phyloP scores from a whole-genome alignment of 2,888 invertebrate species.

The Microlaimidae sp. region DNA sequence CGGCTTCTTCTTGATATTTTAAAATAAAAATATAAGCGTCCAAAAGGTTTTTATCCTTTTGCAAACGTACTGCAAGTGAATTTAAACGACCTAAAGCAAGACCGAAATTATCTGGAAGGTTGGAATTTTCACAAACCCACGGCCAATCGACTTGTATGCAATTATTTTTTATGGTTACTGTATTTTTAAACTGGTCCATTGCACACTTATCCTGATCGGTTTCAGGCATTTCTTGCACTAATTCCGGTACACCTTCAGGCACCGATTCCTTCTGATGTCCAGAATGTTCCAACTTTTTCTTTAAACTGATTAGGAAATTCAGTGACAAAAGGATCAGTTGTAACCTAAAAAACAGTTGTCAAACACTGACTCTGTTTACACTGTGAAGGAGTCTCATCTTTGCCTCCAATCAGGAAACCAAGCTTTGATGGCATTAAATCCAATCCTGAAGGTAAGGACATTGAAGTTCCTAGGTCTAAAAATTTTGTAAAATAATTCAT shows the following conservation, averaged over 20 bases:
- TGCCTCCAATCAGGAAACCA: neutral
- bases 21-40: neutral
- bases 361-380: neutral
- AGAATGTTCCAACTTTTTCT: neutral
- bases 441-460: neutral
- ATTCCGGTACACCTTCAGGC: no score
- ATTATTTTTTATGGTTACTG: neutral
- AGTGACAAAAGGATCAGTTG: no score
- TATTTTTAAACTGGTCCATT: neutral
- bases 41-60: neutral
- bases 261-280: constrained; percentile 3
- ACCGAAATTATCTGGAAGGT: constrained; percentile 2
- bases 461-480: neutral
- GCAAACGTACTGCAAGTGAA: neutral
- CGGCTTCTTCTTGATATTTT: constrained; percentile 1
- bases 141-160: constrained; percentile 4
- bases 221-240: no score
- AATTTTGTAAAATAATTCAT: neutral
- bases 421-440: neutral
- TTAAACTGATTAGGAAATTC: no score
- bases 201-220: no score
- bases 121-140: neutral
- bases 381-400: neutral
- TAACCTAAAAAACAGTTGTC: no score
- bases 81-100: constrained; percentile 1